These are phyloP conservation scores for Melanotus villosus DNA, from an alignment of 2,888 invertebrate species.

Conservation along the genomic window DNA sequence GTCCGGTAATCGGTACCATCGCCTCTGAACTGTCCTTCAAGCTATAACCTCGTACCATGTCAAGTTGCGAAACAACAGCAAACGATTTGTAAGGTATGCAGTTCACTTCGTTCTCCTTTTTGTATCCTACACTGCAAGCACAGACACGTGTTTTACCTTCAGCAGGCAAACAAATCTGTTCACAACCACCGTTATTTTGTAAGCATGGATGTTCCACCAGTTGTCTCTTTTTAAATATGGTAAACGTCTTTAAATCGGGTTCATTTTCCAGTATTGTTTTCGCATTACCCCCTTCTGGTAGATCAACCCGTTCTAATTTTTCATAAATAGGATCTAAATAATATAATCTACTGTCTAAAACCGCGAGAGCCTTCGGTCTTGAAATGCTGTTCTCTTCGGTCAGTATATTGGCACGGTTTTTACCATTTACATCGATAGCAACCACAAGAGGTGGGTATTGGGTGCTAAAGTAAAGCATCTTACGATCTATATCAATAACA, in stretches of 20 bases:
- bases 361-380: slow-evolving; percentile 85
- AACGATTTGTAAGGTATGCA: slow-evolving; percentile 90
- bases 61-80: slow-evolving; percentile 92
- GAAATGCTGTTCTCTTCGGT: slow-evolving; percentile 80
- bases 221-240: slow-evolving; percentile 88
- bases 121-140: slow-evolving; percentile 92
- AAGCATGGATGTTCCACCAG: slow-evolving; percentile 89
- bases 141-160: slow-evolving; percentile 85
- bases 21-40: slow-evolving; percentile 90
- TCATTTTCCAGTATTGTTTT: slow-evolving; percentile 87
- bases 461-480: slow-evolving; percentile 90
- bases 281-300: slow-evolving; percentile 85
- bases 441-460: slow-evolving; percentile 81
- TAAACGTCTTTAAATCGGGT: slow-evolving; percentile 88
- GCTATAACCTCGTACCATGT: slow-evolving; percentile 90
- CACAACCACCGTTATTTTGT: slow-evolving; percentile 91
- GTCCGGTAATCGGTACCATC: slow-evolving; percentile 93
- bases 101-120: slow-evolving; percentile 81
- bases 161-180: slow-evolving; percentile 93
- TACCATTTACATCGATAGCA: slow-evolving; percentile 82
- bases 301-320: slow-evolving; percentile 87
- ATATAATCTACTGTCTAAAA: slow-evolving; percentile 86
- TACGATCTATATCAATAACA: slow-evolving; percentile 86
- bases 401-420: slow-evolving; percentile 77
- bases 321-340: slow-evolving; percentile 92